A percentile compares a stretch with the other conserved stretches of the same genome.
These are phyloP conservation scores for Rhagologus leucostigma DNA, from an alignment of 2,113 vertebrate genomes.

Conservation along the genomic window DNA sequence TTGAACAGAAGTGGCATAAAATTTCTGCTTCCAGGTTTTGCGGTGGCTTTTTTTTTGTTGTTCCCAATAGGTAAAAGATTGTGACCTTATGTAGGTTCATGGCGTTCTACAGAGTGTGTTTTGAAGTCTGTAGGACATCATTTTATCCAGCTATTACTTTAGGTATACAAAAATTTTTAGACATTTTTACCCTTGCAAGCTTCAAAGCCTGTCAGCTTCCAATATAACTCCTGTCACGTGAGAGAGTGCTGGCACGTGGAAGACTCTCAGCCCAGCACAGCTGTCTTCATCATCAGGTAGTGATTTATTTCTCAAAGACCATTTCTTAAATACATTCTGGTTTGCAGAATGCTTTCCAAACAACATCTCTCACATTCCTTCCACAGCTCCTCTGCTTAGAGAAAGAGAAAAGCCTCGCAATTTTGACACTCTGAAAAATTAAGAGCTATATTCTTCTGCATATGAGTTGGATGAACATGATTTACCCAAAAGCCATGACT, in stretches of 20 bases:
- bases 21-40: neutral
- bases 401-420: neutral
- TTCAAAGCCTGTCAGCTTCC: conserved; percentile 6
- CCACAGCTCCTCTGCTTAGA: neutral
- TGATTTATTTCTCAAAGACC: conserved; percentile 50
- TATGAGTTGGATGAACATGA: neutral
- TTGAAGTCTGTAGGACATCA: neutral
- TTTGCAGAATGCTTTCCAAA: conserved; percentile 33
- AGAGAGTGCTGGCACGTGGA: neutral
- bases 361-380: conserved; percentile 12
- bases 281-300: conserved; percentile 37
- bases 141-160: neutral
- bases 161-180: neutral
- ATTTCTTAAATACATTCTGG: conserved; percentile 42
- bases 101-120: neutral
- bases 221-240: neutral
- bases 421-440: neutral
- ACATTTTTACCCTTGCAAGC: neutral
- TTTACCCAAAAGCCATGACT: neutral
- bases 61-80: neutral
- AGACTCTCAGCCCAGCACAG: conserved; percentile 15
- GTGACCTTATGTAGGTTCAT: neutral
- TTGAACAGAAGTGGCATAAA: neutral
- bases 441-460: neutral
- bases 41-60: neutral